A percentile compares a stretch with the other conserved stretches of the same genome.
Conservation (phyloP, 2,113 vertebrate genomes). For the Nanorana parkeri region DNA sequence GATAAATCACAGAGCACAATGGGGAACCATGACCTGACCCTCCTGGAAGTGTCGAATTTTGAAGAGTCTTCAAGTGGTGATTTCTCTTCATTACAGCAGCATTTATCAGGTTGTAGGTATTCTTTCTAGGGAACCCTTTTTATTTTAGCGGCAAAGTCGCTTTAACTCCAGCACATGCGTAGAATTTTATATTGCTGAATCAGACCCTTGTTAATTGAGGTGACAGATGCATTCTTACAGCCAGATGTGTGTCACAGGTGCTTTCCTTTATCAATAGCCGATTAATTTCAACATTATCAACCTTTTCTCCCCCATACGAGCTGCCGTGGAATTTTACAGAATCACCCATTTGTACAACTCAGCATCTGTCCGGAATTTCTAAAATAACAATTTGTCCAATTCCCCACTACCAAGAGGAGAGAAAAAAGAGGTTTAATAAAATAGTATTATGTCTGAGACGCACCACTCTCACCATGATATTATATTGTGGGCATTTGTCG, state of each 20-base stretch:
- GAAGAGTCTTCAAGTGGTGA: no score
- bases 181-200: background rate
- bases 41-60: no score
- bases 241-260: constrained; percentile 28
- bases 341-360: background rate
- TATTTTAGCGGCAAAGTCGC: no score
- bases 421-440: constrained; percentile 17
- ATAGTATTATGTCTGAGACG: constrained; percentile 22
- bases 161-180: no score
- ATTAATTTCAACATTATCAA: background rate
- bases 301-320: background rate
- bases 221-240: constrained; percentile 18
- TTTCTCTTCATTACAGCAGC: no score
- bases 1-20: no score
- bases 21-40: no score
- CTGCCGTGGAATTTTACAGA: background rate
- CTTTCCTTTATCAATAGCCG: background rate
- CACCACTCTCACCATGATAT: constrained; percentile 28
- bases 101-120: no score
- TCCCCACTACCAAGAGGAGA: background rate
- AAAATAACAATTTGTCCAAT: background rate
- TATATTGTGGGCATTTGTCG: constrained; percentile 40
- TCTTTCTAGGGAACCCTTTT: no score
- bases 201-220: constrained; percentile 1
- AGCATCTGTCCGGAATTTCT: background rate